Base-by-base conservation (phyloP, 2,888 invertebrate genomes). In the Eupithecia insigniata region DNA sequence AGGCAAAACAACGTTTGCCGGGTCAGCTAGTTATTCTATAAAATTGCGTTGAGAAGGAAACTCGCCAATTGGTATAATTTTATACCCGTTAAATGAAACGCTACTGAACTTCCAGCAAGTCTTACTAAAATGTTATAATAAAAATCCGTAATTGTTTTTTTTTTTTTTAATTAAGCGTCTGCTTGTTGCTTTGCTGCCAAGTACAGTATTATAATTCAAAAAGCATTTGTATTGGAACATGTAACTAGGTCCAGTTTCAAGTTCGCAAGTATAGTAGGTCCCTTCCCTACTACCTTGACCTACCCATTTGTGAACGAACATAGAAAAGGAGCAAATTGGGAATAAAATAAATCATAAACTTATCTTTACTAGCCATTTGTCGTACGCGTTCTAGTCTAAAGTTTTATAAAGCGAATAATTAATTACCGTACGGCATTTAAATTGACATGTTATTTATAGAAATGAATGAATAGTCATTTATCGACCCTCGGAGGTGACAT, bases 401-500 rank as follows among this genome's bases (percentile, higher is more conserved):
- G 12, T 55, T 55, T 55, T 55, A 55, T 55, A 55, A 55, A 55
- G 26, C 26, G 26, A 14, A 55, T 26, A 55, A 55, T 55, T 55
- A 26, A 55, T 30, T 60, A 60, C 43, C 62, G 60, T 55, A 30
- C 36, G 64, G 46, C 14, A 55, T 55, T 55, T 55, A 26, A 26
- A 26, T 26, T n/a, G 10, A 68, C 51, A 62, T 61, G 36, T 26
- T 72, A 69, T 65, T 70, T 64, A 69, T 72, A 72, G 70, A 70
- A 69, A 51, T 72, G 32, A 73, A 72, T 72, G 69, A 73, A 62
- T 51, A 69, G 34, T 75, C 66, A 70, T 67, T 73, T 66, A 32
- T 68, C 39, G 72, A 72, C 73, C 72, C 70, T 70, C 69, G 30
- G 64, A 67, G 51, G 65, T 61, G 76, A 62, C 69, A 71, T 71